A percentile compares a stretch with the other conserved stretches of the same genome.
phyloP scores from a whole-genome alignment of 1,140 invertebrate genomes.

The Drosophila melanica region DNA sequence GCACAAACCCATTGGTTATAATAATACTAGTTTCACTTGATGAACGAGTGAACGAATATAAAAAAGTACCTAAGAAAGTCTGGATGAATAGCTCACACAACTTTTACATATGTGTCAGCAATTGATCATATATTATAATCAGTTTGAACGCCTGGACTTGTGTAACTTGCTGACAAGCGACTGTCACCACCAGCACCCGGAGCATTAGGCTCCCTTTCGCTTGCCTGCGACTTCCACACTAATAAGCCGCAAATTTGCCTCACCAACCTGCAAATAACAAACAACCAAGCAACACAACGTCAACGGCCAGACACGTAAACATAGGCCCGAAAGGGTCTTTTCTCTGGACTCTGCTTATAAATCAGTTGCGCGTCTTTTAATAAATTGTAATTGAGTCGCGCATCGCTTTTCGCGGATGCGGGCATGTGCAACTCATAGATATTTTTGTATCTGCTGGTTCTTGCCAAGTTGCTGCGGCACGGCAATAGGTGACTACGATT shows the following conservation, averaged over 20 bases:
- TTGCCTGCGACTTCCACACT: conserved; percentile 71
- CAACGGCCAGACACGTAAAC: conserved; percentile 68
- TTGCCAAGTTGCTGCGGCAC: conserved; percentile 32
- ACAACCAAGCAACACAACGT: conserved; percentile 51
- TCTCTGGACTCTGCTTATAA: conserved; percentile 63
- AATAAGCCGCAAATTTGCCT: conserved; percentile 77
- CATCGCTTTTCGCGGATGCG: conserved; percentile 68
- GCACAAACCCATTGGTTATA: too few relatives aligned
- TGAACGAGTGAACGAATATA: too few relatives aligned
- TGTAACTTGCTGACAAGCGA: conserved; percentile 72
- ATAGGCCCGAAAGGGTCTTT: conserved; percentile 36
- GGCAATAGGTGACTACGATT: conserved; percentile 27
- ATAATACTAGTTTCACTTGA: too few relatives aligned
- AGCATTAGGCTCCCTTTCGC: not conserved
- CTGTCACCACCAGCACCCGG: conserved; percentile 72
- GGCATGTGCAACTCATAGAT: conserved; percentile 67
- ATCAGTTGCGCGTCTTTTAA: conserved; percentile 80
- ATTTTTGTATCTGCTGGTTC: conserved; percentile 64
- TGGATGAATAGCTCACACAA: not conserved
- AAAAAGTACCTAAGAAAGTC: too few relatives aligned
- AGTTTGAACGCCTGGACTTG: conserved; percentile 16
- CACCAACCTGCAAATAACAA: conserved; percentile 40
- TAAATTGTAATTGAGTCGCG: conserved; percentile 82
- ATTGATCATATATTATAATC: conserved; percentile 18
- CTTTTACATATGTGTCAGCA: not conserved